Conservation (phyloP, 2,888 invertebrate species). For the Drosophila pseudotakahashii region DNA sequence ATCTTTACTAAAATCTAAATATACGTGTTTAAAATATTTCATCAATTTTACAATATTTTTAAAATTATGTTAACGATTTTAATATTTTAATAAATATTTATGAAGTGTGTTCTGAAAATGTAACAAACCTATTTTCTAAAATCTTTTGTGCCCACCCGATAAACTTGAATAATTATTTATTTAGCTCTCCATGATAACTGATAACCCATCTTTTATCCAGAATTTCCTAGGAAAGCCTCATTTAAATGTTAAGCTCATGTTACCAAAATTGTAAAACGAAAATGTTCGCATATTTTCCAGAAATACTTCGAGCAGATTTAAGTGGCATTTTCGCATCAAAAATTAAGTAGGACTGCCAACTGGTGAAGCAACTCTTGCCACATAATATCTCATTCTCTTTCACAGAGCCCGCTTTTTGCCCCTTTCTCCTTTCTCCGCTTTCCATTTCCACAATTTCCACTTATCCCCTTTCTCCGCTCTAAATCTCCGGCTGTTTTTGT, state of each 20-base stretch:
- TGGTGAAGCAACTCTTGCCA: constrained; percentile 40
- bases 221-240: neutral
- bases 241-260: neutral
- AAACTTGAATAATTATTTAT: no score
- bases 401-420: neutral
- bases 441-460: neutral
- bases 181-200: no score
- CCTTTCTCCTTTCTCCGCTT: neutral
- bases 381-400: constrained; percentile 44
- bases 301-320: neutral
- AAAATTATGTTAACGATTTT: no score
- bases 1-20: no score
- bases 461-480: neutral
- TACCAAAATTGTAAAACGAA: neutral
- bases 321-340: constrained; percentile 33
- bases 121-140: no score
- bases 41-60: no score
- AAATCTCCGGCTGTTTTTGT: constrained; percentile 8
- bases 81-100: no score
- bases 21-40: no score
- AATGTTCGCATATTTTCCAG: neutral
- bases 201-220: neutral
- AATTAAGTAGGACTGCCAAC: constrained; percentile 31
- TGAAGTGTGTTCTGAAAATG: no score
- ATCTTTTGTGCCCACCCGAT: no score